Percentiles rank a stretch among this genome's conserved stretches.
These are phyloP conservation scores for Chymomyza fuscimana DNA, from an alignment of 2,888 invertebrate species.

Conservation along the genomic window DNA sequence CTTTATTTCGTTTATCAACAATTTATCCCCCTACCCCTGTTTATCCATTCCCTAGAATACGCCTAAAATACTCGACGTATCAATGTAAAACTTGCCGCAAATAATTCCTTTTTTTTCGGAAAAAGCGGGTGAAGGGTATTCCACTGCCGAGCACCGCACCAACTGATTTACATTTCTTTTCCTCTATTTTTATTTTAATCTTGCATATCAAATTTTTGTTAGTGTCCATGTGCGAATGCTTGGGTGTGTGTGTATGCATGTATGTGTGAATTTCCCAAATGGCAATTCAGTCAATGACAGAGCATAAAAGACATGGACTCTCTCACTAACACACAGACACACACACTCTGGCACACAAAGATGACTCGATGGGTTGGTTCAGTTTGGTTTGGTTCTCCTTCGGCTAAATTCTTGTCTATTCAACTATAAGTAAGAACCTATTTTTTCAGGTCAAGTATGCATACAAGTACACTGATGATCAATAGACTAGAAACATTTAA, in stretches of 20 bases:
- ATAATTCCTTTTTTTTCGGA: too few relatives aligned
- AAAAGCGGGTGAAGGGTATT: too few relatives aligned
- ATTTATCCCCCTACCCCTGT: too few relatives aligned
- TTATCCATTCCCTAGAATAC: too few relatives aligned
- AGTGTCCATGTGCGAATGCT: not conserved
- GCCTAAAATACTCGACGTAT: too few relatives aligned
- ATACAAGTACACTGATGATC: conserved; percentile 6
- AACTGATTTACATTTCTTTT: not conserved
- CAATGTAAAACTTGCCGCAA: too few relatives aligned
- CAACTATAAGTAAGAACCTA: conserved; percentile 55
- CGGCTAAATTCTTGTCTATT: conserved; percentile 56
- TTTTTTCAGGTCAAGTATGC: conserved; percentile 60
- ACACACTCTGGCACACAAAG: not conserved
- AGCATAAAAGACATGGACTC: conserved; percentile 49
- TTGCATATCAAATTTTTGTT: conserved; percentile 17
- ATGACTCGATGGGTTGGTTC: conserved; percentile 14
- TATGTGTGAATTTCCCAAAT: conserved; percentile 78
- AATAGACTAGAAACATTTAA: not conserved
- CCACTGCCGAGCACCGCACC: too few relatives aligned
- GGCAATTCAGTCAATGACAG: conserved; percentile 66
- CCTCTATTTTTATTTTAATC: conserved; percentile 42
- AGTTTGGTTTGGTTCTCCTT: conserved; percentile 4
- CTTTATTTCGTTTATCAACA: too few relatives aligned
- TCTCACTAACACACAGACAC: not conserved
- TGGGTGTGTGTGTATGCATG: conserved; percentile 12